Evolutionary conservation across 2,797 vertebrate species (phyloP), one percentile per base, ranked within the genome.

Genomic region (Hydrophis major): DNA sequence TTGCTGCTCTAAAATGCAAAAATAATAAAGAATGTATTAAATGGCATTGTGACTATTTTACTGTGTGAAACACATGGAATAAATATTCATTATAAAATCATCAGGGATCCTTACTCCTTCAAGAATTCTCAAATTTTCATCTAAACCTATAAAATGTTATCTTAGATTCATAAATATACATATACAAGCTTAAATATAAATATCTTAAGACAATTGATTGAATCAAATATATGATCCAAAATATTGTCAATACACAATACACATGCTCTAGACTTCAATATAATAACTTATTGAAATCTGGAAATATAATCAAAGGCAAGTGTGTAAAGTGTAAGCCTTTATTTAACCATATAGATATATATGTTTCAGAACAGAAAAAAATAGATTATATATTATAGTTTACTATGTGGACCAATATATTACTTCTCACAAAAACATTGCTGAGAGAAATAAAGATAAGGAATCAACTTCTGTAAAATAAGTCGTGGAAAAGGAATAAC

Each of bases 1-100:
- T 94, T 93, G 42, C 57, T 94, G 94, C 86, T 66, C 20, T 95
- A 69, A 92, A 6, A 89, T n/a, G 1, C n/a, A 94, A 78, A 86
- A 83, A 0, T 63, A 57, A 57, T 4, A 93, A 92, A 0, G 0
- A n/a, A 78, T 93, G 78, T 69, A 61, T 93, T 0, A 55, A 60
- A 87, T 91, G 92, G 50, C 66, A 37, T 92, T 94, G 0, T 93
- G 20, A 6, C 87, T 96, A 42, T 1, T 57, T 90, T 95, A 63
- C 74, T 63, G 60, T 87, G 42, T 87, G 32, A 60, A 32, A 55
- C 2, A 7, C 89, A 11, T 37, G 55, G 93, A 66, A 47, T 61
- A 59, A 59, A 89, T 59, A 89, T 27, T 25, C 37, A 25, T 83
- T 83, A 25, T 47, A 12, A 47, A 47, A 83, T 11, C 18, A 78